Percentiles rank a stretch among this genome's conserved stretches.
Conservation (phyloP, 2,888 invertebrate genomes). For the Antheraea assamensis region DNA sequence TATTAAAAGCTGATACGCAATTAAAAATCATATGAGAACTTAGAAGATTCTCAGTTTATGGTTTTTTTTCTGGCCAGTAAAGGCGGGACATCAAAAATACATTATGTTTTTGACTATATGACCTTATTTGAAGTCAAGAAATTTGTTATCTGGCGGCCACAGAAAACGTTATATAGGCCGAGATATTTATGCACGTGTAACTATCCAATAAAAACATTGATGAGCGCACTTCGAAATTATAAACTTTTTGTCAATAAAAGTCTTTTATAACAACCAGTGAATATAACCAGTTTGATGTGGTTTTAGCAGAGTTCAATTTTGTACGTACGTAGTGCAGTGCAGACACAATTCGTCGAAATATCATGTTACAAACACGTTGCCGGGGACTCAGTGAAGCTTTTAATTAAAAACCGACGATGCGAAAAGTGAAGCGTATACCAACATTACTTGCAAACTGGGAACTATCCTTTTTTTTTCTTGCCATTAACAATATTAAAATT, state of each 20-base stretch:
- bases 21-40: not conserved
- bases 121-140: not conserved
- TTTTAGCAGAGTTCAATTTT: conserved; percentile 16
- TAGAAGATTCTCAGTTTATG: not conserved
- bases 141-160: not conserved
- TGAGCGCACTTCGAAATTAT: not conserved
- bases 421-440: conserved; percentile 18
- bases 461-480: conserved; percentile 1
- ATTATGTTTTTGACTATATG: not conserved
- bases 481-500: not conserved
- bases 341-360: conserved; percentile 13
- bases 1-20: not conserved
- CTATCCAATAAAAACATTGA: not conserved
- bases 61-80: no score
- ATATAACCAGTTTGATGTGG: conserved; percentile 8
- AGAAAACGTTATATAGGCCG: not conserved
- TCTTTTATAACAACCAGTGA: not conserved
- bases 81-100: not conserved
- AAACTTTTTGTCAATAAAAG: not conserved
- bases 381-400: conserved; percentile 24
- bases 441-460: conserved; percentile 19
- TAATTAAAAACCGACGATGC: conserved; percentile 30
- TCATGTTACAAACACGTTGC: conserved; percentile 18
- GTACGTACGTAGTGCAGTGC: not conserved
- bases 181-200: not conserved